phyloP scores from a whole-genome alignment of 2,113 vertebrate genomes.

The Cebus imitator region DNA sequence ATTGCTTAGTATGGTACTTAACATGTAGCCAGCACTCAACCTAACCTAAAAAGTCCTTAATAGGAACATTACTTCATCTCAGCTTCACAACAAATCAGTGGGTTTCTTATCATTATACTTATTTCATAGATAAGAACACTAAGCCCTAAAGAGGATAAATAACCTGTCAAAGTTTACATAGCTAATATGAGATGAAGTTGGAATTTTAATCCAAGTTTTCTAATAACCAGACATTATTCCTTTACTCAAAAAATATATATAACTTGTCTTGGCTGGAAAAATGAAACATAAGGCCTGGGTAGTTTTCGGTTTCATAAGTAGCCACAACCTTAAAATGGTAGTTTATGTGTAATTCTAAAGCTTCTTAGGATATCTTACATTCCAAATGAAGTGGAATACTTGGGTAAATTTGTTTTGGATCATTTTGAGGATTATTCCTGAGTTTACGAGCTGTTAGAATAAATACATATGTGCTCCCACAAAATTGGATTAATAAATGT shows the following conservation, averaged over 20 bases:
- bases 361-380: conserved; percentile 11
- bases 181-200: conserved; percentile 26
- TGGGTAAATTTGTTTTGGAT: conserved; percentile 39
- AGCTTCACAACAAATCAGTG: not conserved
- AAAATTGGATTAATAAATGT: conserved; percentile 16
- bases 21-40: no score
- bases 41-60: no score
- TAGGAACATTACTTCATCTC: not conserved
- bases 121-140: conserved; percentile 48
- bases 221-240: conserved; percentile 6
- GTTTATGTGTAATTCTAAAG: conserved; percentile 47
- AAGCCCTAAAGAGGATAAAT: conserved; percentile 34
- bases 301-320: conserved; percentile 44
- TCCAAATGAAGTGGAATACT: conserved; percentile 34
- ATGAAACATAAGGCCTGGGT: conserved; percentile 6
- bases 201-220: conserved; percentile 46
- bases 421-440: conserved; percentile 43
- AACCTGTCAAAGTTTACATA: conserved; percentile 25
- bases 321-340: conserved; percentile 17
- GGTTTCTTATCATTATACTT: not conserved
- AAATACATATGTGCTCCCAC: not conserved
- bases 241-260: not conserved
- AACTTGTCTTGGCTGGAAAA: conserved; percentile 41
- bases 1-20: no score
- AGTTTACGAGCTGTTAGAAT: conserved; percentile 14